Base-by-base conservation (phyloP, 1,140 invertebrate genomes). In the Physella acuta region DNA sequence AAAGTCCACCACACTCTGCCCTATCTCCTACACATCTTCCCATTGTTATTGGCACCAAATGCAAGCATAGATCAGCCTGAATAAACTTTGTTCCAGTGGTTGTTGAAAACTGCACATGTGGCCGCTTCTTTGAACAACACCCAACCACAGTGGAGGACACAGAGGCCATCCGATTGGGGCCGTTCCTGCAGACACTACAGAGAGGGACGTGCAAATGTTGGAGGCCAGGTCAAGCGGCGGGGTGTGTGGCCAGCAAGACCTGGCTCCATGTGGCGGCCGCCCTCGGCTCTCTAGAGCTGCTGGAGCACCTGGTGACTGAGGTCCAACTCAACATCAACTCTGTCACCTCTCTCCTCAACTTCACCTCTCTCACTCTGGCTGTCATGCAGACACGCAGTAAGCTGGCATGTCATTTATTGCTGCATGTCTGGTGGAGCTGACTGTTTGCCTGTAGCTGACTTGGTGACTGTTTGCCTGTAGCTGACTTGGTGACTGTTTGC, bases 111-210 rank as follows among this genome's bases (percentile, higher is more conserved):
- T 75, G 74, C 49, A 70, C 56, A 39, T 75, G 74, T 71, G 71
- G 59, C 20, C 63, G 68, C 8, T 68, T 71, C 34, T 73, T 75
- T 37, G 74, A 75, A 51, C 68, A 71, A 39, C 74, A 75, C 44
- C 74, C 74, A 28, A 66, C 52, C 28, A 55, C 34, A 3, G 52
- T 68, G 0, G 69, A 73, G 17, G 74, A 73, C 49, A 68, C 58
- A 20, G 63, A 65, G 24, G 62, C 36, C 0, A 71, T 68, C 20
- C 33, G 59, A 11, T 20, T 73, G 16, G 34, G 49, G 16, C 24
- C 37, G 8, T 58, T 73, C 37, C 30, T 73, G 17, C n/a, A 61
- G 20, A 28, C 31, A 24, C 55, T 75, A 8, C 16, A 44, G 16
- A 28, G 24, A 20, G 74, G 74, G 4, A 39, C 26, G 8, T 75